phyloP scores from a whole-genome alignment of 2,797 vertebrate genomes.

The Mus spretus region DNA sequence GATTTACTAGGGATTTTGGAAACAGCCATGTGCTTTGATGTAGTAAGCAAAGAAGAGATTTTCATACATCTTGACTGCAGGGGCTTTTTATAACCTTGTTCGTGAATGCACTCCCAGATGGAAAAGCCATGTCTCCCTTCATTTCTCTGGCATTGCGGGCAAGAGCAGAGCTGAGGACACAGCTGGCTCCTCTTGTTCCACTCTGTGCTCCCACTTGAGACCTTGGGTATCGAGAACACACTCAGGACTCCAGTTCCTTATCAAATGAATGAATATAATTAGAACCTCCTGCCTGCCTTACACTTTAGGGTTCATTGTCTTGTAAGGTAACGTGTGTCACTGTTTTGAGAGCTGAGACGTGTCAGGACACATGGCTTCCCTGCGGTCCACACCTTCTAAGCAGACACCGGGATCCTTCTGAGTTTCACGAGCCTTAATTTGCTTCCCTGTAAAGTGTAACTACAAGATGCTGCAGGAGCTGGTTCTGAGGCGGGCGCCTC shows the following conservation, averaged over 20 bases:
- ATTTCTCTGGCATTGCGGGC: background rate
- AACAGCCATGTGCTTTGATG: background rate
- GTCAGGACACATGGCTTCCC: background rate
- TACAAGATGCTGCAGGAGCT: background rate
- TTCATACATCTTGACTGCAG: background rate
- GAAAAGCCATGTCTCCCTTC: background rate
- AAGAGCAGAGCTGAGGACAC: background rate
- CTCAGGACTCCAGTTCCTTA: background rate
- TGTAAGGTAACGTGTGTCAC: background rate
- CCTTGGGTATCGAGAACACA: background rate
- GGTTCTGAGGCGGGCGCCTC: background rate
- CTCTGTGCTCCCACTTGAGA: background rate
- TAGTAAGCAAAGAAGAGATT: background rate
- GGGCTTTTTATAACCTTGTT: background rate
- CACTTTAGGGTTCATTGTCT: background rate
- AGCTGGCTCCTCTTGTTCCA: background rate
- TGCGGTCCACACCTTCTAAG: background rate
- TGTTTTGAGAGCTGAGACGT: background rate
- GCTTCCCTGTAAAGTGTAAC: background rate
- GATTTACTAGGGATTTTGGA: constrained; percentile 54
- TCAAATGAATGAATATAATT: background rate
- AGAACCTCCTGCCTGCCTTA: background rate
- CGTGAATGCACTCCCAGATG: background rate
- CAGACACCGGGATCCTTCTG: background rate
- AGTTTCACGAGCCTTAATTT: background rate